Conservation (phyloP, 2,888 invertebrate species). For the Agonopterix heracliana region DNA sequence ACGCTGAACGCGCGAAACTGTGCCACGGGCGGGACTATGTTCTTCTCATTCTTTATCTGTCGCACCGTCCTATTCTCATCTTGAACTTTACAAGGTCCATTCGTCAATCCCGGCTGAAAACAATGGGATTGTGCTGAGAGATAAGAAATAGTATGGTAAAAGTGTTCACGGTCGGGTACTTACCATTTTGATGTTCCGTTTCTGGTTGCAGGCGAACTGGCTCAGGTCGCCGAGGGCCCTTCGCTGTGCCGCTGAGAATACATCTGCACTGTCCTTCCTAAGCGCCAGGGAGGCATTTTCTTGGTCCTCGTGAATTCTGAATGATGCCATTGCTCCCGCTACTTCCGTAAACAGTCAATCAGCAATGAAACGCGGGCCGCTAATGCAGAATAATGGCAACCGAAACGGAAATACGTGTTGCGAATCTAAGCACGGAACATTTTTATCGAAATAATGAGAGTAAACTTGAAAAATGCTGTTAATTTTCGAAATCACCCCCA, state of each 20-base stretch:
- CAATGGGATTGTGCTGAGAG: neutral
- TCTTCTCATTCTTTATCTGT: constrained; percentile 68
- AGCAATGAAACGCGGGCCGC: constrained; percentile 28
- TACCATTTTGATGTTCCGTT: constrained; percentile 72
- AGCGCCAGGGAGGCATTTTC: constrained; percentile 79
- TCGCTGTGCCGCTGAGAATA: constrained; percentile 72
- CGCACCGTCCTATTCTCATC: constrained; percentile 66
- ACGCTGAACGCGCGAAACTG: constrained; percentile 87
- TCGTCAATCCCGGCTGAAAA: constrained; percentile 60
- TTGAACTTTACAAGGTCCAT: constrained; percentile 64
- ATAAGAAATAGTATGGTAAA: neutral
- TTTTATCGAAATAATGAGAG: constrained; percentile 40
- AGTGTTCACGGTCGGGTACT: constrained; percentile 31
- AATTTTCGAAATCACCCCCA: constrained; percentile 53
- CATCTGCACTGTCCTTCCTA: constrained; percentile 70
- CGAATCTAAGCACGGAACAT: constrained; percentile 37
- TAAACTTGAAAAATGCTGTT: constrained; percentile 33
- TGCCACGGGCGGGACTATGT: constrained; percentile 78
- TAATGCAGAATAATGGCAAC: constrained; percentile 34
- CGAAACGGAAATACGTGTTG: constrained; percentile 34
- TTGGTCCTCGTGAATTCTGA: constrained; percentile 86
- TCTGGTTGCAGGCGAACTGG: constrained; percentile 73
- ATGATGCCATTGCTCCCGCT: constrained; percentile 79
- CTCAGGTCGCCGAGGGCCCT: constrained; percentile 80
- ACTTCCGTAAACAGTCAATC: constrained; percentile 58